Evolutionary conservation across 2,113 vertebrate genomes (phyloP).

Genomic region (Hemiprocne comata): DNA sequence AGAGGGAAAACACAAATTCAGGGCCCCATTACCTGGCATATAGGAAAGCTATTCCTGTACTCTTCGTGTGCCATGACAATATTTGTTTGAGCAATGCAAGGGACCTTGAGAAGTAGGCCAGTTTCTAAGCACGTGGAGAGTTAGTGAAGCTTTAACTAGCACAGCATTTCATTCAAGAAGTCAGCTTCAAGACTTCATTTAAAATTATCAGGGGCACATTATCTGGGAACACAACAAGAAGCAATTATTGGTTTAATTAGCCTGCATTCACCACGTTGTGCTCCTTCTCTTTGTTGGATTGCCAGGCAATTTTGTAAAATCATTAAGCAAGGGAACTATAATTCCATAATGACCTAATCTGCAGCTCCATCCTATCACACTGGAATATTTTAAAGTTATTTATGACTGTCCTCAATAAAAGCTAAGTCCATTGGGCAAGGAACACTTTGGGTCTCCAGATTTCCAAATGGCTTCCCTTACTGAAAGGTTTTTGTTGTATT

Average conservation of each 20-base stretch:
- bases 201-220: slow-evolving; percentile 84
- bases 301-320: slow-evolving; percentile 84
- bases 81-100: not conserved
- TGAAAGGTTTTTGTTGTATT: slow-evolving; percentile 15
- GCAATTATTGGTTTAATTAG: slow-evolving; percentile 87
- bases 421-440: slow-evolving; percentile 62
- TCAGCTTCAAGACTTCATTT: slow-evolving; percentile 78
- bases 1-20: not conserved
- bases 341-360: slow-evolving; percentile 82
- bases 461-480: slow-evolving; percentile 43
- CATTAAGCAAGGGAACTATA: slow-evolving; percentile 81
- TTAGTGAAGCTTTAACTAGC: slow-evolving; percentile 63
- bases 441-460: slow-evolving; percentile 41
- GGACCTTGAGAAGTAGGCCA: slow-evolving; percentile 73
- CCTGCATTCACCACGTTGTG: slow-evolving; percentile 73
- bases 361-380: slow-evolving; percentile 72
- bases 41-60: not conserved
- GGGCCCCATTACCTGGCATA: not conserved
- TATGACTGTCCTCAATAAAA: slow-evolving; percentile 79
- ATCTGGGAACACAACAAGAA: slow-evolving; percentile 82
- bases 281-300: slow-evolving; percentile 81
- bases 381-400: slow-evolving; percentile 82
- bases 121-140: slow-evolving; percentile 30
- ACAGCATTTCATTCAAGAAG: slow-evolving; percentile 73
- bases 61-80: not conserved